phyloP scores from a whole-genome alignment of 2,113 vertebrate species.

The Passer montanus region DNA sequence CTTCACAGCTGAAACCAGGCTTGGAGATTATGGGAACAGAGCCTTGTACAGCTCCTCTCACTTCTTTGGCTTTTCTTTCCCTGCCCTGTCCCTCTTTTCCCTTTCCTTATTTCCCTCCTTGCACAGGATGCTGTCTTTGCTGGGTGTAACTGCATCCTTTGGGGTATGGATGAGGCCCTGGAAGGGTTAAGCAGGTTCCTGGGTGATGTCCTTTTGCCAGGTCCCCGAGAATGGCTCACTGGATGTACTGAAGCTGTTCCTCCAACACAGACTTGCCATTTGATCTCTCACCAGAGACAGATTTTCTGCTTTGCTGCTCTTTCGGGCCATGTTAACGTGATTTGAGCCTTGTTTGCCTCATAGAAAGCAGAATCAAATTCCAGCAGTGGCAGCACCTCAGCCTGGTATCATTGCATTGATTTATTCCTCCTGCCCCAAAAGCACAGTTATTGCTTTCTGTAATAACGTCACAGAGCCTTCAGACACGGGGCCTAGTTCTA shows the following conservation, averaged over 20 bases:
- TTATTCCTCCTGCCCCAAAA: slow-evolving; percentile 31
- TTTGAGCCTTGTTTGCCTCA: slow-evolving; percentile 33
- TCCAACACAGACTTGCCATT: not conserved
- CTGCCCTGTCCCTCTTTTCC: not conserved
- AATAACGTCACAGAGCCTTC: not conserved
- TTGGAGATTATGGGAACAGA: not conserved
- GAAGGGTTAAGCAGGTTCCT: not conserved
- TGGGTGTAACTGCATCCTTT: not conserved
- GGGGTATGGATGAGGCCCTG: not conserved
- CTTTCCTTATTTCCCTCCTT: not conserved
- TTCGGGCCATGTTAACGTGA: not conserved
- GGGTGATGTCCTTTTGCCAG: not conserved
- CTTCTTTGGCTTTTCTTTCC: not conserved
- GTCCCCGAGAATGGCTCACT: not conserved
- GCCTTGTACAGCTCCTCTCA: not conserved
- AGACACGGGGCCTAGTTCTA: not conserved
- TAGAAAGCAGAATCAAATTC: slow-evolving; percentile 23
- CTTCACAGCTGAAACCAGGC: not conserved
- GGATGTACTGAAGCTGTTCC: not conserved
- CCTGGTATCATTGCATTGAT: slow-evolving; percentile 8
- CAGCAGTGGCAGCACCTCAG: slow-evolving; percentile 7
- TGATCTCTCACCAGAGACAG: slow-evolving; percentile 12
- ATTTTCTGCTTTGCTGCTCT: slow-evolving; percentile 29
- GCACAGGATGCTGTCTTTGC: not conserved
- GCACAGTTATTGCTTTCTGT: slow-evolving; percentile 23